Evolutionary conservation across 1,140 invertebrate species (phyloP), one percentile per base, ranked within the genome.

Genomic region (Drosophila baimaii): DNA sequence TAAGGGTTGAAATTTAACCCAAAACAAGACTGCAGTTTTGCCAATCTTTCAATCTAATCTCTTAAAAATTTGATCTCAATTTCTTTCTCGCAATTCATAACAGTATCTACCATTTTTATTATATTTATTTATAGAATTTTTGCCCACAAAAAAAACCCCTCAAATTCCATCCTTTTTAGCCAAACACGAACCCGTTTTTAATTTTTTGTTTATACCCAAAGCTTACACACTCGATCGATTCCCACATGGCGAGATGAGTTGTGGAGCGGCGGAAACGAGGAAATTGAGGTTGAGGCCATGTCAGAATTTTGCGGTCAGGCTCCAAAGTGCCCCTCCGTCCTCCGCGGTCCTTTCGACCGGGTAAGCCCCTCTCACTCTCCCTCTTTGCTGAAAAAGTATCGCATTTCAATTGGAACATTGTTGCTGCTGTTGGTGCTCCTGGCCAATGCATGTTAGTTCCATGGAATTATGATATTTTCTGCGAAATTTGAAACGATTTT

Each of bases 381-480:
- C 19, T n/a, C 51, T 33, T 44, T 70, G 46, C 55, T 57, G 58
- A 66, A 43, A 82, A 86, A 83, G 84, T 86, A 88, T 86, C 83
- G 79, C 76, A 79, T 86, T 86, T 73, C 83, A 79, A 82, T 52
- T 81, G 62, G 59, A 77, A 84, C 77, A 78, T 61, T 82, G 79
- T 83, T 73, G 75, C 57, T 76, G 49, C 49, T 52, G 46, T n/a
- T n/a, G n/a, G n/a, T n/a, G n/a, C n/a, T n/a, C n/a, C n/a, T n/a
- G 74, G 77, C 65, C 35, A 57, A 66, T 80, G 56, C 54, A 74
- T 76, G 82, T 88, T 88, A 88, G 77, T 88, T 88, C 84, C 85
- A 89, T 75, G 84, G 84, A 88, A 88, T 88, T 88, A 88, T 88
- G 80, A 89, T 88, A 88, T 88, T 88, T 89, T 89, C 74, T 63